A percentile compares a stretch with the other conserved stretches of the same genome.
phyloP scores from a whole-genome alignment of 2,888 invertebrate genomes.

The Nymphalis polychloros region DNA sequence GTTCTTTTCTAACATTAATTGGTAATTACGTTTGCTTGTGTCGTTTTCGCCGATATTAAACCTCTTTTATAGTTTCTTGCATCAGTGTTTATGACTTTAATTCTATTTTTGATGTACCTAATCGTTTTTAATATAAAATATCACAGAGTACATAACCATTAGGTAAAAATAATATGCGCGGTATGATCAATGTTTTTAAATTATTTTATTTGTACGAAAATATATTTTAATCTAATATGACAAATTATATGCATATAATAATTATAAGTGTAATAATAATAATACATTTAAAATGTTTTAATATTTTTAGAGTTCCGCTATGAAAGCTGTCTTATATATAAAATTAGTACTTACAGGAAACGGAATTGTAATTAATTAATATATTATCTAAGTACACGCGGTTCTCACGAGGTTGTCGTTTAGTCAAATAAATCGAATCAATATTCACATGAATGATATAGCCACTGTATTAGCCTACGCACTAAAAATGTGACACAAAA shows the following conservation, averaged over 20 bases:
- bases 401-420: neutral
- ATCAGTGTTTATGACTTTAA: neutral
- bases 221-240: too few relatives aligned
- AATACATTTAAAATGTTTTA: too few relatives aligned
- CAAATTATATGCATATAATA: too few relatives aligned
- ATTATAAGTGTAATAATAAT: too few relatives aligned
- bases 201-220: too few relatives aligned
- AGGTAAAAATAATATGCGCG: too few relatives aligned
- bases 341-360: constrained; percentile 20
- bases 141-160: too few relatives aligned
- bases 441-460: constrained; percentile 18
- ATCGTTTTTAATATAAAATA: neutral
- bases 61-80: neutral
- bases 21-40: constrained; percentile 13
- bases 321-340: constrained; percentile 10
- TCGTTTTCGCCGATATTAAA: constrained; percentile 12
- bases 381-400: constrained; percentile 6
- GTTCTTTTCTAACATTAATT: constrained; percentile 16
- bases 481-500: constrained; percentile 28
- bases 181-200: neutral
- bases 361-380: constrained; percentile 13
- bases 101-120: neutral
- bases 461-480: constrained; percentile 28
- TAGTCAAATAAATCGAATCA: constrained; percentile 17
- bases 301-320: constrained; percentile 12